Evolutionary conservation across 2,888 invertebrate genomes (phyloP), one percentile per base, ranked within the genome.

Genomic region (Odontocerum albicorne): DNA sequence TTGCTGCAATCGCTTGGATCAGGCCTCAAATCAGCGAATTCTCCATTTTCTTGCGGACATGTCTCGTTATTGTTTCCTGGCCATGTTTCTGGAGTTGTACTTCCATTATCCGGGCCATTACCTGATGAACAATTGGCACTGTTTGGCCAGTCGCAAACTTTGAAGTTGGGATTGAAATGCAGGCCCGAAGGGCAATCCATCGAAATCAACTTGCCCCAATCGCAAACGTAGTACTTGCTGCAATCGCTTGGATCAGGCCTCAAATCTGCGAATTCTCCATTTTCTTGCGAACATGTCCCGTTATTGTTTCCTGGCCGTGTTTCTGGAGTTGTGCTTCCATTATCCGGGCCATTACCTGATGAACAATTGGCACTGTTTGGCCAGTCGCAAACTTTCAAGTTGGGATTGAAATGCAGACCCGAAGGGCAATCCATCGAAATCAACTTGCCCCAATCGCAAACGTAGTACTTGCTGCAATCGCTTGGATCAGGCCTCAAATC

Each of bases 111-210:
- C 2, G 15, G 8, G 3, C 7, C 31, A 2, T 15, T 8, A 20
- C 6, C 27, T 4, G 27, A 27, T 4, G 40, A 8, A 43, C 68
- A 68, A 21, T 65, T 63, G 1, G 65, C 67, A 6, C 52, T 45
- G 2, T 51, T 46, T 1, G 66, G 65, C 20, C 54, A 49, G 54
- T 67, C 42, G 43, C 58, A 58, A 1, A 46, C 42, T 10, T 50
- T 54, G 1, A 58, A n/a, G 7, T 1, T 1, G 4, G 38, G 3
- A 7, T 10, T 35, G 44, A 38, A 51, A 19, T 51, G 49, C 22
- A 54, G 15, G 15, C 59, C 59, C 10, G 7, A 21, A 3, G 59
- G 59, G 27, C 59, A 60, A 16, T 38, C 17, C 56, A 57, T 60
- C 7, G 27, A 20, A 12, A 60, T 57, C 12, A 54, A 45, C 7